These are phyloP conservation scores for Parnassius orleans DNA, from an alignment of 2,888 invertebrate genomes.

Conservation along the genomic window DNA sequence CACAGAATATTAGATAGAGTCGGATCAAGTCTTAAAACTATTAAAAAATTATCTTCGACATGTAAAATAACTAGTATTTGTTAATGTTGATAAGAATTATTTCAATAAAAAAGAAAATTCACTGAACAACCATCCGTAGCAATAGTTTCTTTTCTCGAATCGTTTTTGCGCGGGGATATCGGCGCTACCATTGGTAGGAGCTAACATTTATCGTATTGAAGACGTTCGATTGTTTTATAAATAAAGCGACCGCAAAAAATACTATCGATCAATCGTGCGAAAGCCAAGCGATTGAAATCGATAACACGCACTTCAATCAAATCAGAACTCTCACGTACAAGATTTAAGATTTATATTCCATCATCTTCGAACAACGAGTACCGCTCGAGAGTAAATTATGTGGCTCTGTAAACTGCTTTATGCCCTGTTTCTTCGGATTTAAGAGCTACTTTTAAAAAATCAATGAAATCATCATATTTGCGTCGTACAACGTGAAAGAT, in stretches of 20 bases:
- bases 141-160: conserved; percentile 35
- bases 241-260: conserved; percentile 77
- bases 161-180: conserved; percentile 47
- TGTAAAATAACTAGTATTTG: too few species aligned
- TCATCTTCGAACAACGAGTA: conserved; percentile 32
- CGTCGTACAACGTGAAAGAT: conserved; percentile 74
- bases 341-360: conserved; percentile 42
- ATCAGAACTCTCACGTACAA: conserved; percentile 39
- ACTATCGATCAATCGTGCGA: conserved; percentile 81
- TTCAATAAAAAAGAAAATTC: background rate
- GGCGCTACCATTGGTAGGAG: conserved; percentile 61
- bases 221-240: conserved; percentile 80
- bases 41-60: too few species aligned
- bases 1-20: too few species aligned
- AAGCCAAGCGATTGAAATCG: conserved; percentile 69
- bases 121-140: background rate
- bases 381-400: conserved; percentile 38
- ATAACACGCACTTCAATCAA: conserved; percentile 46
- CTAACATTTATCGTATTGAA: conserved; percentile 67
- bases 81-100: too few species aligned
- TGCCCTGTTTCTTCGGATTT: conserved; percentile 38
- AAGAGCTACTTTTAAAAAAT: conserved; percentile 41
- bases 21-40: too few species aligned
- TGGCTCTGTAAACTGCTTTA: conserved; percentile 35
- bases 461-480: conserved; percentile 60